Base-by-base conservation (phyloP, 2,888 invertebrate species). In the Philopedon plagiatum region DNA sequence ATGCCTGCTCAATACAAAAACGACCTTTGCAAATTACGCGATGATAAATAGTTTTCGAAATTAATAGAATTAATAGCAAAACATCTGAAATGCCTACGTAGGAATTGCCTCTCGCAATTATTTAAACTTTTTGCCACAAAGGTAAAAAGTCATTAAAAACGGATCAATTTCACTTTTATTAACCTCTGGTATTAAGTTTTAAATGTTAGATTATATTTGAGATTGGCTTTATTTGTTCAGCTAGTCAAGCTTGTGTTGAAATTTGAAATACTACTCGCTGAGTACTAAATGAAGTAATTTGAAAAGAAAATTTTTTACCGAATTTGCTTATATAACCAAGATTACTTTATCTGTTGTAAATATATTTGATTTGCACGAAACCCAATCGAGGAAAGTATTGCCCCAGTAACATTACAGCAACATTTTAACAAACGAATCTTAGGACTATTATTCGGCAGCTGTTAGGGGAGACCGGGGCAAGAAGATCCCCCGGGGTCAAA, bases 161-260 rank as follows among this genome's bases (percentile, higher is more conserved):
- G 39, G 60, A 60, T 60, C 60, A 39, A 44, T 60, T 41, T 60
- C 60, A 44, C 60, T 60, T 60, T 60, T 26, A 60, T 39, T 60
- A 41, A 60, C 60, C 60, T 60, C 29, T 60, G 60, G 15, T 41
- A 60, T 60, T 60, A 60, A 26, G 41, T 41, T n/a, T 26, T 44
- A 41, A 60, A 60, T 41, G 60, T 15, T 60, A 60, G 60, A 60
- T 60, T 60, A 26, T 41, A 41, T 60, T 60, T 60, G 19, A 44
- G 60, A 60, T 60, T 41, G 26, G 5, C 2, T 41, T 41, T 41
- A 13, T 41, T 60, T 60, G 29, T 60, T 41, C 3, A 26, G 60
- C n/a, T n/a, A 26, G 26, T 60, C 41, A 4, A 26, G 51, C 3
- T 26, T 5, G 39, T 58, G 39, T 60, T 60, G 34, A 60, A 39